Evolutionary conservation across 2,888 invertebrate genomes (phyloP), one percentile per base, ranked within the genome.

Genomic region (Empis livida): DNA sequence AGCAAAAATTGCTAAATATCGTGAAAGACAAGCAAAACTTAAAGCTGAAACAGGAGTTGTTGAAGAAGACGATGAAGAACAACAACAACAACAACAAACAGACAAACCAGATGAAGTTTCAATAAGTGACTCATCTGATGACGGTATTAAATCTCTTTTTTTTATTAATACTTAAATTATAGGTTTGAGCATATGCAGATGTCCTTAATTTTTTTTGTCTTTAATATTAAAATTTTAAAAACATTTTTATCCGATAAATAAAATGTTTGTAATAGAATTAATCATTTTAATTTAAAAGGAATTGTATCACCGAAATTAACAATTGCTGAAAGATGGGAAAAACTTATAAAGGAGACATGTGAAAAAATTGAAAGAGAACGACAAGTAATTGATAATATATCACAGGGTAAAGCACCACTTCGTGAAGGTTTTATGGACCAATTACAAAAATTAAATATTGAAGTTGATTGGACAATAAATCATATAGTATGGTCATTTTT

Each of bases 271-370:
- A n/a, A n/a, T n/a, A n/a, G n/a, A n/a, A n/a, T n/a, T n/a, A n/a
- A n/a, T n/a, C n/a, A n/a, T n/a, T n/a, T n/a, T n/a, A n/a, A n/a
- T n/a, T n/a, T n/a, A n/a, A n/a, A n/a, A 44, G 57, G 57, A 6
- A 8, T 27, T 27, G 23, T 27, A 8, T 27, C 23, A 8, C 27
- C 43, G 62, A 73, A 51, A 67, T 70, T 65, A 61, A 73, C 11
- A 73, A 79, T 66, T 75, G 75, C 57, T 66, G 78, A 49, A 65
- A 76, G 60, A 67, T 80, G 73, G 79, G 78, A 16, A 63, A 73
- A 59, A 62, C 72, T 61, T 67, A 71, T 51, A 57, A 70, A 58
- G 62, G 72, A 57, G 65, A 75, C 63, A 63, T 73, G 58, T 68
- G 72, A 45, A 64, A 74, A 62, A 61, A 67, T 65, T 60, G 73